Evolutionary conservation across 2,888 invertebrate species (phyloP).

Genomic region (Cosmorhoe ocellata): DNA sequence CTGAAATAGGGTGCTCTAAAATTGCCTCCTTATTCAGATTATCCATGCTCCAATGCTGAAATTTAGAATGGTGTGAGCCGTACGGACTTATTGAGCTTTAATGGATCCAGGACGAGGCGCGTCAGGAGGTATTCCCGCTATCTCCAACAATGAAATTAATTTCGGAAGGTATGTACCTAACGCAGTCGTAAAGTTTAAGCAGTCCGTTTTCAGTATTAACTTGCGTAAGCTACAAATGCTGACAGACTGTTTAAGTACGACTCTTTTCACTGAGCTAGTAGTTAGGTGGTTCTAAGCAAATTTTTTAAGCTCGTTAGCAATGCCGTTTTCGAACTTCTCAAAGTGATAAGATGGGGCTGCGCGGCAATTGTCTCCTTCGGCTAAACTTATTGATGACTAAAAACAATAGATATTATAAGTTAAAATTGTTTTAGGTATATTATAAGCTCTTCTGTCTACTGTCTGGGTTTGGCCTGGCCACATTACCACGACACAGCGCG

Average conservation of each 20-base stretch:
- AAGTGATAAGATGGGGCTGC: conserved; percentile 16
- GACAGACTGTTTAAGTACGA: conserved; percentile 7
- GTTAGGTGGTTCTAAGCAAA: no score
- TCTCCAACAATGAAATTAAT: conserved; percentile 62
- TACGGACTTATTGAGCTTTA: conserved; percentile 58
- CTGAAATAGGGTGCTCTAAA: conserved; percentile 60
- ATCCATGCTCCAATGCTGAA: conserved; percentile 55
- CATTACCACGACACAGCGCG: no score
- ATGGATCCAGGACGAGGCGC: conserved; percentile 45
- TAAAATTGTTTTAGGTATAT: no score
- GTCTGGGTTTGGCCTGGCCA: no score
- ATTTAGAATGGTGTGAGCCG: conserved; percentile 55
- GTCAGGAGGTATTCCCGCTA: conserved; percentile 45
- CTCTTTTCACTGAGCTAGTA: conserved; percentile 10
- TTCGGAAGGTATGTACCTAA: conserved; percentile 43
- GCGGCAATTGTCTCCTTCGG: conserved; percentile 7
- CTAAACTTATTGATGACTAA: conserved; percentile 14
- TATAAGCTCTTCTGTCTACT: no score
- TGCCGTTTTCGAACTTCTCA: conserved; percentile 9
- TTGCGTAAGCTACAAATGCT: conserved; percentile 9
- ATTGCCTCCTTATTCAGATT: conserved; percentile 64
- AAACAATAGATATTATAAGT: background rate
- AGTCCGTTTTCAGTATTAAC: conserved; percentile 13
- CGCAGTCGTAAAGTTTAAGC: conserved; percentile 24
- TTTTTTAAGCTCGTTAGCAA: conserved; percentile 22